These are phyloP conservation scores for Lutra lutra DNA, from an alignment of 2,797 vertebrate species.

Conservation along the genomic window DNA sequence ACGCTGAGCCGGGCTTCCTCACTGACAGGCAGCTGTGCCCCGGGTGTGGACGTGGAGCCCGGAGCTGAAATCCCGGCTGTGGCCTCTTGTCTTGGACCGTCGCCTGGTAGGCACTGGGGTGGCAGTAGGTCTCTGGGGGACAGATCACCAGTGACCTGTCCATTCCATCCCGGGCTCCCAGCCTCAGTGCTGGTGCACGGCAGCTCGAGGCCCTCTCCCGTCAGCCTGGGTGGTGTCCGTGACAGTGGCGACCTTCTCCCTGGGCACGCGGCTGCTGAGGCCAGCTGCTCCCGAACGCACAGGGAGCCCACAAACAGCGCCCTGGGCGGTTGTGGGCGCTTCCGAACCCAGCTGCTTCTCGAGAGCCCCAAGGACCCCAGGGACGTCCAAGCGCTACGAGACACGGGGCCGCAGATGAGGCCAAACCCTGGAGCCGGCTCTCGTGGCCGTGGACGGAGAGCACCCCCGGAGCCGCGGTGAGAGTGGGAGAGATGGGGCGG, in stretches of 20 bases:
- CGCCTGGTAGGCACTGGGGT: fast-evolving
- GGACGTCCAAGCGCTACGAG: neutral
- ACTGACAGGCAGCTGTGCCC: fast-evolving
- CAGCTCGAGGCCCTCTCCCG: fast-evolving
- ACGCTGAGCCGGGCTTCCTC: neutral
- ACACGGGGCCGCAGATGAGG: fast-evolving
- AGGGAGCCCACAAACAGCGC: neutral
- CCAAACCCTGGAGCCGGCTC: too few species aligned
- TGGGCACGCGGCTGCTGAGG: neutral
- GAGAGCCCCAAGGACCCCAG: neutral
- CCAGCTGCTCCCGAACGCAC: neutral
- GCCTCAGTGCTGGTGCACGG: neutral
- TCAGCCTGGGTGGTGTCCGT: fast-evolving
- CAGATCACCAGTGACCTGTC: fast-evolving
- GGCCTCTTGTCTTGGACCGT: too few species aligned
- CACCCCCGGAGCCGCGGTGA: fast-evolving
- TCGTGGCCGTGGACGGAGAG: neutral
- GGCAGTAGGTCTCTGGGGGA: neutral
- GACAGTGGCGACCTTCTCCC: neutral
- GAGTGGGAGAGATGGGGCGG: neutral
- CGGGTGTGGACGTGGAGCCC: too few species aligned
- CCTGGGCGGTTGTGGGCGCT: neutral
- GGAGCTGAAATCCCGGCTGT: fast-evolving
- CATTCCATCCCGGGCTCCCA: fast-evolving
- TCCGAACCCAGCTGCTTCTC: too few species aligned